Base-by-base conservation (phyloP, 1,140 invertebrate genomes). In the Trigoniulus corallinus region DNA sequence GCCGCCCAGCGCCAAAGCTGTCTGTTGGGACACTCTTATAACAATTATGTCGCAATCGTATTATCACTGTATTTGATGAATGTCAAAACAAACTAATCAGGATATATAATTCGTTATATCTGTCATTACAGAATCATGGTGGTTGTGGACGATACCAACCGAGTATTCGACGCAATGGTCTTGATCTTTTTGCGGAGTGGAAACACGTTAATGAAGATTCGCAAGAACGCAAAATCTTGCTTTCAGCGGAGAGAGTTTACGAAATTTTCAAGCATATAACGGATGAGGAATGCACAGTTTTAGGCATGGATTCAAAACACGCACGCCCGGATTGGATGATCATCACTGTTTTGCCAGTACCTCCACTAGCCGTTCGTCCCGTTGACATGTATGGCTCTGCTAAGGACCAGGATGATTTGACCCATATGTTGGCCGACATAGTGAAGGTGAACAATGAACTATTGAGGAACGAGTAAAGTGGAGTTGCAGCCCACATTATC, bases 381-480 rank as follows among this genome's bases (percentile, higher is more conserved):
- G 95, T 99, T 3, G 91, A 98, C n/a, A 98, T 98, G 88, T 94
- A 95, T 68, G 95, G 96, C 18, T 91, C 93, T 1, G 93, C 94
- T 0, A 85, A 91, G 64, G 98, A 98, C 79, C 80, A 81, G n/a
- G 96, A 99, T 66, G 96, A 99, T 78, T 77, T 99, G 54, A 99
- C 96, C 0, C 93, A 99, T 65, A 99, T 99, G 71, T 70, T 99
- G 10, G 79, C 94, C 0, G 96, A 99, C 65, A 98, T 99, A 39
- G 91, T 99, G 29, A 99, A 99, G 73, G 77, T 88, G 1, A 99
- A 99, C 64, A 98, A 97, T 69, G 93, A 99, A 66, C 66, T 99
- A 22, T 72, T 83, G 48, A 78, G 88, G 53, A 98, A 98, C 69
- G 96, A 99, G 70, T 80, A 89, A 58, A 81, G 84, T 45, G 96